Conservation (phyloP, 2,113 vertebrate genomes). For the Psittacus erithacus region DNA sequence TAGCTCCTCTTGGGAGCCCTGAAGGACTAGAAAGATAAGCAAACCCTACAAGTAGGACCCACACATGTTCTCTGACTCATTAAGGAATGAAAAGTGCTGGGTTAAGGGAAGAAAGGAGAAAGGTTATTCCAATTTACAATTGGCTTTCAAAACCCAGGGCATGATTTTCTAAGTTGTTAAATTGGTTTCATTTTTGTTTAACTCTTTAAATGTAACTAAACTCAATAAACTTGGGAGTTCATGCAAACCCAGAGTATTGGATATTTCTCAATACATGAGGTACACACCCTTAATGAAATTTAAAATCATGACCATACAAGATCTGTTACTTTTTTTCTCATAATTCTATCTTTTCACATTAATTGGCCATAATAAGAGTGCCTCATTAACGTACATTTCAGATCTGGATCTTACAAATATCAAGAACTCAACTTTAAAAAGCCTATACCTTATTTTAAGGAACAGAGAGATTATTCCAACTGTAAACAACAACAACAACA, state of each 20-base stretch:
- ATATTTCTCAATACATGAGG: neutral
- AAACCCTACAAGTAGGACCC: neutral
- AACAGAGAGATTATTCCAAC: neutral
- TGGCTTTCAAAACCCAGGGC: neutral
- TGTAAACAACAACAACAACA: neutral
- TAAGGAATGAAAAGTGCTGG: constrained; percentile 29
- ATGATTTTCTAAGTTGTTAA: neutral
- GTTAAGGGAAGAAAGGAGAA: constrained; percentile 19
- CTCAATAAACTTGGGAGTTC: neutral
- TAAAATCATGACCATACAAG: neutral
- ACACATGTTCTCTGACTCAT: constrained; percentile 7
- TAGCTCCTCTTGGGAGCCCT: constrained; percentile 40
- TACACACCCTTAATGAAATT: neutral
- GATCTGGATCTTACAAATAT: neutral
- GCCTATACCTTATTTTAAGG: neutral
- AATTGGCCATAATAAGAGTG: neutral
- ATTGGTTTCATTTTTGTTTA: neutral
- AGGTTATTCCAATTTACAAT: constrained; percentile 11
- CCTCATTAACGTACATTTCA: neutral
- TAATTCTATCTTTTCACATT: neutral
- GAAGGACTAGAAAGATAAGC: constrained; percentile 21
- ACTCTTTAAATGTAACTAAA: neutral
- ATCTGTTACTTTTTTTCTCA: neutral
- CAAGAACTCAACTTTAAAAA: neutral
- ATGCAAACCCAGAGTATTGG: neutral